Percentiles rank a stretch among this genome's conserved stretches.
These are phyloP conservation scores for Thaumatotibia leucotreta DNA, from an alignment of 1,140 invertebrate species.

Conservation along the genomic window DNA sequence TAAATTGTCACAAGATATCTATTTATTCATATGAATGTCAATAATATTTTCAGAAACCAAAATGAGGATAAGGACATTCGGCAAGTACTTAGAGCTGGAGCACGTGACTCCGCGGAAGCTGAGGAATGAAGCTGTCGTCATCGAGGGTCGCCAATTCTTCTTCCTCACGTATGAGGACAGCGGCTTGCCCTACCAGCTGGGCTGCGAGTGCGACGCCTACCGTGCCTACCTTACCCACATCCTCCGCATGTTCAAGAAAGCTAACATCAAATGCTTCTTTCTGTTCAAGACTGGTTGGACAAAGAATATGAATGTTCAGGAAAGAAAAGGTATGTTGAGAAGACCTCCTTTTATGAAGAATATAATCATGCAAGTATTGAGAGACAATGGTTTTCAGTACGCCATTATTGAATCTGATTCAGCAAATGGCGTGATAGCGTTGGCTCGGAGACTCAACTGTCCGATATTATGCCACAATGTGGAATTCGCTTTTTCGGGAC, in stretches of 20 bases:
- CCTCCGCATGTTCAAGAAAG: neutral
- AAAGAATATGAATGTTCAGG: neutral
- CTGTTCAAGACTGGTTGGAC: neutral
- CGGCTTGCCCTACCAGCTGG: neutral
- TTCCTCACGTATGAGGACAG: neutral
- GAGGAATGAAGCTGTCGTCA: neutral
- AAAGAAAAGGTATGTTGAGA: neutral
- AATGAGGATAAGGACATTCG: constrained; percentile 16
- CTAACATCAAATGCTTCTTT: neutral
- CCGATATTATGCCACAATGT: neutral
- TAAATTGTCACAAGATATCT: no score
- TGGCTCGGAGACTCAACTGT: neutral
- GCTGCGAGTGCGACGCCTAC: neutral
- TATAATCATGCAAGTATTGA: neutral
- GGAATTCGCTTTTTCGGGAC: neutral
- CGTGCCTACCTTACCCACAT: neutral
- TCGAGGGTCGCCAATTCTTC: neutral
- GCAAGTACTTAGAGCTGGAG: neutral
- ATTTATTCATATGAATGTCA: no score
- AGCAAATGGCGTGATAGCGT: neutral
- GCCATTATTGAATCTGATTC: neutral
- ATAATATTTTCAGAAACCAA: constrained; percentile 16
- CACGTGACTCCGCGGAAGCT: neutral
- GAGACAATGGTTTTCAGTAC: neutral
- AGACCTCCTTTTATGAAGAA: neutral